phyloP scores from a whole-genome alignment of 2,113 vertebrate species.

The Hemibates koningsi region DNA sequence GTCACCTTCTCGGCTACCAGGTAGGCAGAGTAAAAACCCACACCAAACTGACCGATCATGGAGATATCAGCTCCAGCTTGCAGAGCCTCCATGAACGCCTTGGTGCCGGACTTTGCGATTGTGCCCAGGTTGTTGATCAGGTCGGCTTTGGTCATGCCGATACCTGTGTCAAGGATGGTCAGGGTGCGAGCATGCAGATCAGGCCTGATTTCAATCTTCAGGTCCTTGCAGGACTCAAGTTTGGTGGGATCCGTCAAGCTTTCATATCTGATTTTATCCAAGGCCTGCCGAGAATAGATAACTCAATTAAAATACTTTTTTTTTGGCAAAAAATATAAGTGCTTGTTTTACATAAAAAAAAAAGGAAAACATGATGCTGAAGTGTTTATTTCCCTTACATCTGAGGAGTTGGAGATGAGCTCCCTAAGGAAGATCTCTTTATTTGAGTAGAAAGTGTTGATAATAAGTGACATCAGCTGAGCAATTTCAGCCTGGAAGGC shows the following conservation, averaged over 20 bases:
- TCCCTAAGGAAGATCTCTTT: conserved; percentile 82
- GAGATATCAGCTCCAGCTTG: conserved; percentile 79
- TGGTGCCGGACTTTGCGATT: conserved; percentile 79
- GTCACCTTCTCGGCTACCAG: conserved; percentile 77
- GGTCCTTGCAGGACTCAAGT: conserved; percentile 75
- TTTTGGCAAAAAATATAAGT: background rate
- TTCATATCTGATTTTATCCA: conserved; percentile 81
- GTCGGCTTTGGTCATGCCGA: conserved; percentile 81
- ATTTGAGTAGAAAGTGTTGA: conserved; percentile 82
- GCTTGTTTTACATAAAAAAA: background rate
- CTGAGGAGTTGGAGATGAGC: conserved; percentile 79
- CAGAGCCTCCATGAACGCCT: conserved; percentile 80
- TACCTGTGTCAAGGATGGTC: conserved; percentile 73
- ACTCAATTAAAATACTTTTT: background rate
- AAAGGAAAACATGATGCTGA: background rate
- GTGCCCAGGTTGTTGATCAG: conserved; percentile 81
- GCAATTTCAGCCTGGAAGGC: conserved; percentile 82
- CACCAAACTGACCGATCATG: conserved; percentile 80
- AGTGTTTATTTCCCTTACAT: conserved; percentile 56
- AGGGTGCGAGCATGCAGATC: conserved; percentile 66
- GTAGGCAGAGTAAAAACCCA: conserved; percentile 79
- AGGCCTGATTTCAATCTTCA: conserved; percentile 75
- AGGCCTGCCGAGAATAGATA: conserved; percentile 75
- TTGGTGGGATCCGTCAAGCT: conserved; percentile 77
- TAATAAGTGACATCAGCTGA: conserved; percentile 81